These are phyloP conservation scores for Drosophila fulvimacula DNA, from an alignment of 2,888 invertebrate genomes.

Conservation along the genomic window DNA sequence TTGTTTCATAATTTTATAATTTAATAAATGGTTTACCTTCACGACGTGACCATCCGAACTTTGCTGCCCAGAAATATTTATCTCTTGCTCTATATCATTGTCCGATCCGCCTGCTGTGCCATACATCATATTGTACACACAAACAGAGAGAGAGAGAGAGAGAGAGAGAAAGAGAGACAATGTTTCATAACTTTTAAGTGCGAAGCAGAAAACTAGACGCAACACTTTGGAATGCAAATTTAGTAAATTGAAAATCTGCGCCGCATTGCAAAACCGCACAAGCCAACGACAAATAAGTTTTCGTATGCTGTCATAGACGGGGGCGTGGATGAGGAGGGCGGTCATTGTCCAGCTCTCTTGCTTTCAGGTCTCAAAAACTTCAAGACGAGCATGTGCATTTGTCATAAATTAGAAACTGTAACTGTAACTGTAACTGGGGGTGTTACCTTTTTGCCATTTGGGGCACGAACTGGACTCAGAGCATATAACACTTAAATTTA, in stretches of 20 bases:
- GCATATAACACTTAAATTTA: slow-evolving; percentile 72
- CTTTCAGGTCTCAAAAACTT: slow-evolving; percentile 52
- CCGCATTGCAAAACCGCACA: slow-evolving; percentile 63
- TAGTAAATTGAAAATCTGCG: slow-evolving; percentile 73
- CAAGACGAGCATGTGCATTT: slow-evolving; percentile 75
- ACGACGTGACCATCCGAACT: neutral
- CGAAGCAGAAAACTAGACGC: slow-evolving; percentile 48
- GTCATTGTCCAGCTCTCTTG: slow-evolving; percentile 25
- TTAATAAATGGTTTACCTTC: neutral
- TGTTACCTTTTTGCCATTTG: slow-evolving; percentile 55
- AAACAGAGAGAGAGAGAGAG: no score
- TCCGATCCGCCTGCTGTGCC: slow-evolving; percentile 35
- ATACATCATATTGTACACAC: slow-evolving; percentile 59
- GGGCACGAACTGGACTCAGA: slow-evolving; percentile 21
- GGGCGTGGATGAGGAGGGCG: slow-evolving; percentile 7
- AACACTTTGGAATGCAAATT: slow-evolving; percentile 69
- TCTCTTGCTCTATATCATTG: slow-evolving; percentile 1
- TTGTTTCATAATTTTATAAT: neutral
- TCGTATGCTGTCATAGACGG: slow-evolving; percentile 5
- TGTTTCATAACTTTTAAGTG: slow-evolving; percentile 37
- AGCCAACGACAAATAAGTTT: slow-evolving; percentile 67
- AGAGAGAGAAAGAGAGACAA: no score
- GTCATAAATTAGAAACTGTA: slow-evolving; percentile 79
- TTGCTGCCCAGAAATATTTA: neutral
- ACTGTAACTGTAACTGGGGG: slow-evolving; percentile 67